phyloP scores from a whole-genome alignment of 1,140 invertebrate genomes.

The Brachionus rotundiformis region DNA sequence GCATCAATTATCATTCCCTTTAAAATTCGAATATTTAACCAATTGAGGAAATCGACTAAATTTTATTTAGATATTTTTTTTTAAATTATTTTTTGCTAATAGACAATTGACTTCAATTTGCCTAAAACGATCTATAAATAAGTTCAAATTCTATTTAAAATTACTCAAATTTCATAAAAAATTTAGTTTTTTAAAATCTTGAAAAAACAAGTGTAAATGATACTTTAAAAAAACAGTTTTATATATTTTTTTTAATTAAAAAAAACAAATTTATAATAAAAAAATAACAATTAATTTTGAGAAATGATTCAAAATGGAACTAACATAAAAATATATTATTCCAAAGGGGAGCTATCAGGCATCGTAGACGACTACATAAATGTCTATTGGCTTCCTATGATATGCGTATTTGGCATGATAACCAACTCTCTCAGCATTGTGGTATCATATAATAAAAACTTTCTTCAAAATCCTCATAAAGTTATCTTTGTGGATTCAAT shows the following conservation, averaged over 20 bases:
- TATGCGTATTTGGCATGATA: constrained; percentile 33
- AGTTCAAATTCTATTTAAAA: not conserved
- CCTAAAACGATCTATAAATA: not conserved
- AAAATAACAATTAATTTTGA: not conserved
- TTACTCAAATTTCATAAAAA: not conserved
- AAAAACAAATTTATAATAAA: not conserved
- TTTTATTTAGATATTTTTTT: not conserved
- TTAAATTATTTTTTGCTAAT: not conserved
- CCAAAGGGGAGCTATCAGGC: not conserved
- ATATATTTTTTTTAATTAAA: not conserved
- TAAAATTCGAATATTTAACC: not conserved
- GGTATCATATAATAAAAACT: not conserved
- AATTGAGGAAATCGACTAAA: not conserved
- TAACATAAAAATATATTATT: not conserved
- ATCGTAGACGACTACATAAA: not conserved
- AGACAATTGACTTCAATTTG: not conserved
- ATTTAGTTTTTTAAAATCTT: not conserved
- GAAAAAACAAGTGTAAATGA: not conserved
- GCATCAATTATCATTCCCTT: too few species aligned
- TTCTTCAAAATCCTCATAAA: constrained; percentile 5
- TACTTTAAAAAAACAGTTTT: not conserved
- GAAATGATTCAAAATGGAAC: constrained; percentile 16
- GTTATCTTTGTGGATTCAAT: not conserved
- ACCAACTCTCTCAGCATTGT: not conserved
- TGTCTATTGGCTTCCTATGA: not conserved